Evolutionary conservation across 2,113 vertebrate species (phyloP), one percentile per base, ranked within the genome.

Genomic region (Paratilapia polleni): DNA sequence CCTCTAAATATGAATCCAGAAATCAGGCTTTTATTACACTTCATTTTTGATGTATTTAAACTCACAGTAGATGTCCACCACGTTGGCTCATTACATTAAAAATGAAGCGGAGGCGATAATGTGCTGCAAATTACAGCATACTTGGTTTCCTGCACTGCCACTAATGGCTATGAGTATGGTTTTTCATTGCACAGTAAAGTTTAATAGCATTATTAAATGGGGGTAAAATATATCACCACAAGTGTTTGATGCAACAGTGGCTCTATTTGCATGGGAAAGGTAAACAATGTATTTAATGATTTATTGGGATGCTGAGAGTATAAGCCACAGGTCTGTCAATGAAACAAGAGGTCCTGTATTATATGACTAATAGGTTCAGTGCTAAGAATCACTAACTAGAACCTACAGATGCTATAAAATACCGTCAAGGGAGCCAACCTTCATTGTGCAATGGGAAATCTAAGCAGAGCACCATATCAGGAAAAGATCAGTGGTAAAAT

Each of bases 181-280:
- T 90, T 93, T 93, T 94, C 85, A 93, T 92, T 87, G 92, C 80
- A 89, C 93, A 81, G 85, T 95, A 91, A 94, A 93, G 63, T 95
- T 94, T 95, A 95, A 94, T 89, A 79, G 93, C 87, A 62, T 92
- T 93, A 94, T 93, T 95, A 94, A 93, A 93, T 73, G 84, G 28
- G 68, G 73, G 47, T 56, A 68, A 87, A 93, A 89, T 90, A 86
- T 84, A 92, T 91, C 28, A 63, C 77, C 2, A 15, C 63, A 68
- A 13, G 26, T 80, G 62, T 81, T 56, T 84, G 62, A 87, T 86
- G 83, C 78, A 81, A 88, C 77, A 81, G 66, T 20, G 78, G 57
- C 80, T 82, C 79, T 88, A 78, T 91, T 88, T 93, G 77, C 89
- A 85, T 63, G 26, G 57, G 70, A 76, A 85, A 88, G 83, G 83